phyloP scores from a whole-genome alignment of 2,797 vertebrate species.

The Myiotriccus ornatus region DNA sequence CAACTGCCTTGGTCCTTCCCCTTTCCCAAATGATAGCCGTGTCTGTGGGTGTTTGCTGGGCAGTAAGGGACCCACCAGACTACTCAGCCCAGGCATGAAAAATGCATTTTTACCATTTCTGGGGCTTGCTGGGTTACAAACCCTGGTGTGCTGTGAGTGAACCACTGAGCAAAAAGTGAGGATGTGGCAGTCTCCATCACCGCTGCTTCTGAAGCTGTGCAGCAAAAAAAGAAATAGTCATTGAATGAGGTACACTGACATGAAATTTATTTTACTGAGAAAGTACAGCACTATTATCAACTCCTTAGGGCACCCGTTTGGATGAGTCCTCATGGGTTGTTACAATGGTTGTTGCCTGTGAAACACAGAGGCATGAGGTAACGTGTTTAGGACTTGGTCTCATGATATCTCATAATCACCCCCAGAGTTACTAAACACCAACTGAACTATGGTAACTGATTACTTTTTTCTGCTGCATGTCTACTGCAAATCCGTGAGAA shows the following conservation, averaged over 20 bases:
- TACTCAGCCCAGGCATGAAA: background rate
- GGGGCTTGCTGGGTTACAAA: background rate
- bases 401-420: background rate
- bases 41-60: background rate
- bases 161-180: rapidly evolving
- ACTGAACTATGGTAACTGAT: background rate
- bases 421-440: background rate
- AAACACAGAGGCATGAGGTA: background rate
- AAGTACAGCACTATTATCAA: background rate
- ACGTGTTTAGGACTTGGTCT: background rate
- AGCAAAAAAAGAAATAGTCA: background rate
- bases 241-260: background rate
- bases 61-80: background rate
- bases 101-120: background rate
- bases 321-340: background rate
- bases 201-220: background rate
- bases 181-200: rapidly evolving
- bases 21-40: background rate
- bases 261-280: background rate
- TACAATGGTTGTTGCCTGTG: background rate
- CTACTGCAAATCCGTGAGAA: background rate
- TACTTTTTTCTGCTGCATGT: background rate
- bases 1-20: background rate
- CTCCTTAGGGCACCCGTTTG: background rate
- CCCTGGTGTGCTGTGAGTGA: background rate